Conservation (phyloP, 1,140 invertebrate genomes). For the Leptestheria dahalacensis region DNA sequence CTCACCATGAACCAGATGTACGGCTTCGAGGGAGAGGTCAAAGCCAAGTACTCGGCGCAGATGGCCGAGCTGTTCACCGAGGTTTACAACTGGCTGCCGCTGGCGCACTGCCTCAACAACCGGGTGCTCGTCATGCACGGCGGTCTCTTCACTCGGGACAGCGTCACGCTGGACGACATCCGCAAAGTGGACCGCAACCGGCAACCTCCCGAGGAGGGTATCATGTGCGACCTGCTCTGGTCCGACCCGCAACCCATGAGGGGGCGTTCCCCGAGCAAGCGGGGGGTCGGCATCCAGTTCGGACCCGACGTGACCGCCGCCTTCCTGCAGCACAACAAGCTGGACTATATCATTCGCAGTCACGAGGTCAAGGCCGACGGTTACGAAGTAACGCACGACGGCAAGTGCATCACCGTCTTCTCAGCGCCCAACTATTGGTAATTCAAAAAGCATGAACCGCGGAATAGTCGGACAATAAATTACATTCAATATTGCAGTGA, state of each 20-base stretch:
- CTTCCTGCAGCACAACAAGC: conserved; percentile 68
- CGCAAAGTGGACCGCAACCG: conserved; percentile 72
- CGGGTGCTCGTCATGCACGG: conserved; percentile 91
- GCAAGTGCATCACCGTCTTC: conserved; percentile 89
- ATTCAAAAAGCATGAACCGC: too few relatives aligned
- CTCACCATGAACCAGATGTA: conserved; percentile 99
- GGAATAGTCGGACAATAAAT: neutral
- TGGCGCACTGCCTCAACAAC: conserved; percentile 88
- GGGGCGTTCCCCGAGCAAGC: conserved; percentile 80
- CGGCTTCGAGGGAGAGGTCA: conserved; percentile 95
- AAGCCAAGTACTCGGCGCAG: conserved; percentile 78
- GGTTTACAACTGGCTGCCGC: conserved; percentile 93
- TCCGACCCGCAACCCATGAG: conserved; percentile 84
- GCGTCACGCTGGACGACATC: conserved; percentile 83
- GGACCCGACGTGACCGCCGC: conserved; percentile 88
- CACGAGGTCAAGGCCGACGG: conserved; percentile 97
- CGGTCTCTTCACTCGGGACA: conserved; percentile 76
- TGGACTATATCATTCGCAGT: conserved; percentile 88
- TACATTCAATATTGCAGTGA: conserved; percentile 51
- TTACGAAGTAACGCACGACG: conserved; percentile 86
- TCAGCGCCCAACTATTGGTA: conserved; percentile 99
- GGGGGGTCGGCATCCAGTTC: conserved; percentile 96
- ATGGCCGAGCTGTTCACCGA: conserved; percentile 97
- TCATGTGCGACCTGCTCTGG: conserved; percentile 97
- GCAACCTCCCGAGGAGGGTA: conserved; percentile 91